Evolutionary conservation across 2,888 invertebrate genomes (phyloP).

Genomic region (Drosophila subsilvestris): DNA sequence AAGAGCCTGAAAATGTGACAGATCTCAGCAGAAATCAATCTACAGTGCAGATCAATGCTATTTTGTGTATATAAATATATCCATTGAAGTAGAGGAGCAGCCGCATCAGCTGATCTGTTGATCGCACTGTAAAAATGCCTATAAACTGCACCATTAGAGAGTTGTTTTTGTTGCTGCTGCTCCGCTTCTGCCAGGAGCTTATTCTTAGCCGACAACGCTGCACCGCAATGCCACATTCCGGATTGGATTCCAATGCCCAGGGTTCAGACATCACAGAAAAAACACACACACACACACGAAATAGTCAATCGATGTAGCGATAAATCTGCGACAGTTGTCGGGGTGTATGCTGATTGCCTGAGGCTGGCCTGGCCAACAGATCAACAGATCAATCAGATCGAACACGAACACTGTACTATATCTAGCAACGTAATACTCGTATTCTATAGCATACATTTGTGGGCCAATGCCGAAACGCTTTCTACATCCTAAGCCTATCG

Average conservation of each 20-base stretch:
- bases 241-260: not conserved
- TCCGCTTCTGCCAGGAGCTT: constrained; percentile 24
- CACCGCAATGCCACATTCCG: not conserved
- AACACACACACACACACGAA: constrained; percentile 33
- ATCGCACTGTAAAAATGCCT: constrained; percentile 25
- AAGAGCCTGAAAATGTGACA: constrained; percentile 40
- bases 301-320: constrained; percentile 5
- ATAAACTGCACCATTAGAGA: constrained; percentile 23
- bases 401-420: constrained; percentile 71
- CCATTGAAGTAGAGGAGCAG: not conserved
- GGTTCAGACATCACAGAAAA: constrained; percentile 27
- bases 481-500: constrained; percentile 41
- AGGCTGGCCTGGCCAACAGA: constrained; percentile 29
- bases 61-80: not conserved
- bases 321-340: constrained; percentile 1
- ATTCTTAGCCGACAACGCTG: not conserved
- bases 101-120: constrained; percentile 16
- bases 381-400: constrained; percentile 57
- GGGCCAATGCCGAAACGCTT: constrained; percentile 60
- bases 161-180: constrained; percentile 27
- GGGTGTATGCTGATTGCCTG: constrained; percentile 15
- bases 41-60: constrained; percentile 32
- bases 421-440: constrained; percentile 44
- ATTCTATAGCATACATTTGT: constrained; percentile 72
- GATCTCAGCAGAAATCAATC: constrained; percentile 37